These are phyloP conservation scores for Chloropsis hardwickii DNA, from an alignment of 2,113 vertebrate species.

Conservation along the genomic window DNA sequence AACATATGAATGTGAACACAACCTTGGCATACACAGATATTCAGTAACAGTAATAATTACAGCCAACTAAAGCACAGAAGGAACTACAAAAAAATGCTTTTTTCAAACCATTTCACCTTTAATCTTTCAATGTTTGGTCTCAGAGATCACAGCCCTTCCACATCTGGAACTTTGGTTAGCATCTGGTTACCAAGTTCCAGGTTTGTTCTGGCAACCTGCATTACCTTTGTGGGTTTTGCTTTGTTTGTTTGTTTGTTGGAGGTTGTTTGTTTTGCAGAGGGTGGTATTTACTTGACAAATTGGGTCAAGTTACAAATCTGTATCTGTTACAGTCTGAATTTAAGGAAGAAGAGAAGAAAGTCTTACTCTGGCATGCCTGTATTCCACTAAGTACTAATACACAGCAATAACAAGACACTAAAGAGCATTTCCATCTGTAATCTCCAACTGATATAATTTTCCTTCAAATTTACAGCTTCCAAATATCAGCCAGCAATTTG, in stretches of 20 bases:
- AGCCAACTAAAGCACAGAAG: not conserved
- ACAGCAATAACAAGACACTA: not conserved
- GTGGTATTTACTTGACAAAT: not conserved
- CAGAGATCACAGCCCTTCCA: not conserved
- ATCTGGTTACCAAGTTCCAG: not conserved
- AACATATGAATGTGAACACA: not conserved
- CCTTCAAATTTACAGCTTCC: not conserved
- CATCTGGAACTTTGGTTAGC: not conserved
- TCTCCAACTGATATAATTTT: not conserved
- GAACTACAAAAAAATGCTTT: not conserved
- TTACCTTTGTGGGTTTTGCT: not conserved
- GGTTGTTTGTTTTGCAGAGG: not conserved
- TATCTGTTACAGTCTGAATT: not conserved
- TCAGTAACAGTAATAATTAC: not conserved
- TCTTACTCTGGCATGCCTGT: not conserved
- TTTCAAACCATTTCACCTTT: not conserved
- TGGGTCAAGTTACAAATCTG: not conserved
- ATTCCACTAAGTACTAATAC: not conserved
- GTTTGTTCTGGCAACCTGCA: not conserved
- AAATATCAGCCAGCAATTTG: not conserved
- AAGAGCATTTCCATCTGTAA: not conserved
- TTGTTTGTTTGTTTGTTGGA: not conserved
- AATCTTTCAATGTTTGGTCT: not conserved
- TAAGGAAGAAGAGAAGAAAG: not conserved
- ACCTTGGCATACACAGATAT: not conserved